phyloP scores from a whole-genome alignment of 2,888 invertebrate genomes.

The Nymphalis c-album region DNA sequence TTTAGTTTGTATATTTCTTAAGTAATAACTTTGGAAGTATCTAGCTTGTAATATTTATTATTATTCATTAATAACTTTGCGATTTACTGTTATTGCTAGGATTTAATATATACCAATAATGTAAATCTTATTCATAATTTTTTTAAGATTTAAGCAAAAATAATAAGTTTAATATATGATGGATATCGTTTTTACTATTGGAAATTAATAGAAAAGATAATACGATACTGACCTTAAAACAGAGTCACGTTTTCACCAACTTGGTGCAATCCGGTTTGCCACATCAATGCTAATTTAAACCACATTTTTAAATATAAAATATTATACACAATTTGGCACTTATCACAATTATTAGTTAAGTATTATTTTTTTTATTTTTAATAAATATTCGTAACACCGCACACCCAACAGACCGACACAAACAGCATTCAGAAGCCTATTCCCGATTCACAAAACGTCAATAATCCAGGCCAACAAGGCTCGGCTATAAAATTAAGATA shows the following conservation, averaged over 20 bases:
- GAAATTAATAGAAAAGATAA: constrained; percentile 41
- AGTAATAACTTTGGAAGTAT: too few species aligned
- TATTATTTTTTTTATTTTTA: constrained; percentile 41
- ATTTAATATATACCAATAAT: too few species aligned
- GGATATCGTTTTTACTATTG: constrained; percentile 8
- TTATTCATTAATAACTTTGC: too few species aligned
- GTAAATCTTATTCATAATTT: too few species aligned
- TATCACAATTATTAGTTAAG: constrained; percentile 45
- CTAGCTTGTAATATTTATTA: too few species aligned
- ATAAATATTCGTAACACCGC: constrained; percentile 48
- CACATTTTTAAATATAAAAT: constrained; percentile 54
- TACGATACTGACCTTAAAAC: constrained; percentile 71
- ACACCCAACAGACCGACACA: constrained; percentile 65
- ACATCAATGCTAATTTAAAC: constrained; percentile 72
- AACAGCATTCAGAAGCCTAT: constrained; percentile 64
- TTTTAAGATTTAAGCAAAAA: not conserved
- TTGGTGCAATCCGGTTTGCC: constrained; percentile 76
- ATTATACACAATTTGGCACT: constrained; percentile 44
- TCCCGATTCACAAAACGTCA: constrained; percentile 67
- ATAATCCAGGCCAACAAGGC: constrained; percentile 62
- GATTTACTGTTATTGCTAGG: too few species aligned
- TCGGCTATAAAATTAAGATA: constrained; percentile 11
- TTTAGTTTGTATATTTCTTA: too few species aligned
- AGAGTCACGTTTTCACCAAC: constrained; percentile 74
- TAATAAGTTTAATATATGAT: not conserved